Evolutionary conservation across 2,113 vertebrate species (phyloP).

Genomic region (Eira barbara): DNA sequence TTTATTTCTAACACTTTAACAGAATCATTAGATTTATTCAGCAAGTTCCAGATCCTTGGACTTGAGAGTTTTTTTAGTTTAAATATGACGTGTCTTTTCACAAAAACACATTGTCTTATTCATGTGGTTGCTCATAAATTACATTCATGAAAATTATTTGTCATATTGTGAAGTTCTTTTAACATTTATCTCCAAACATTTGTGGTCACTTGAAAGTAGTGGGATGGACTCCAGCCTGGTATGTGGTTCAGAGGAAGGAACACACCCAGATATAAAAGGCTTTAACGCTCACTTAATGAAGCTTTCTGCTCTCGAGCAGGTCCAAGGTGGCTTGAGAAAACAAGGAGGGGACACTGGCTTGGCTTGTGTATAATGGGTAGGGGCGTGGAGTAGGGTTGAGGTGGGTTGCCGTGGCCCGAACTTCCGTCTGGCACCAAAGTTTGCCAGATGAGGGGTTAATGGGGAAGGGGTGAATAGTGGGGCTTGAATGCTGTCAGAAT

Average conservation of each 20-base stretch:
- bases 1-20: background rate
- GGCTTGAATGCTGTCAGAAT: background rate
- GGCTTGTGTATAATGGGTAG: background rate
- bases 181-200: background rate
- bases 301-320: background rate
- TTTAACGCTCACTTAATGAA: background rate
- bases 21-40: conserved; percentile 32
- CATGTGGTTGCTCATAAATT: background rate
- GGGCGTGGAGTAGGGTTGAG: accelerated
- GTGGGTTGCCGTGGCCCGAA: background rate
- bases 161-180: background rate
- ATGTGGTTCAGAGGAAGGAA: background rate
- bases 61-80: conserved; percentile 11
- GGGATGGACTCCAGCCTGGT: background rate
- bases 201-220: background rate
- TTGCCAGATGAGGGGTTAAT: background rate
- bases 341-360: background rate
- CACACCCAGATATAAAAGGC: background rate
- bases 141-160: background rate
- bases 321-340: background rate
- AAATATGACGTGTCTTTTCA: conserved; percentile 33
- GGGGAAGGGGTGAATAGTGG: accelerated
- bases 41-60: background rate
- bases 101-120: background rate
- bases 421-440: background rate